phyloP scores from a whole-genome alignment of 2,888 invertebrate species.

The Diarsia rubi region DNA sequence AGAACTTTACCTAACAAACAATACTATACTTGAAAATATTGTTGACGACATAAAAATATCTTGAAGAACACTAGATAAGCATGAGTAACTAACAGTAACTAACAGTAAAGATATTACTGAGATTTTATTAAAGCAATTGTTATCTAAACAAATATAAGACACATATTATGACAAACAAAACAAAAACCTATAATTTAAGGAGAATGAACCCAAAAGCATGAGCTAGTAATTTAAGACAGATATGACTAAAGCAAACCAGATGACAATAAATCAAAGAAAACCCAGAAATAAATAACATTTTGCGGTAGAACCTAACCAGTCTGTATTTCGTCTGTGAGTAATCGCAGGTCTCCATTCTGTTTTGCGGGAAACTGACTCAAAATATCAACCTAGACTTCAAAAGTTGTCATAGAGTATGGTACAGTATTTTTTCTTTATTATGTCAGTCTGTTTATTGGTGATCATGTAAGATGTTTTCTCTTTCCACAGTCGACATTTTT shows the following conservation, averaged over 20 bases:
- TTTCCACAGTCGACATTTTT: background rate
- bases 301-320: constrained; percentile 46
- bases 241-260: constrained; percentile 47
- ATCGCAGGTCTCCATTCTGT: constrained; percentile 50
- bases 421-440: background rate
- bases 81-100: background rate
- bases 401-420: background rate
- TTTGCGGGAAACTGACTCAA: constrained; percentile 61
- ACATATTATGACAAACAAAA: too few relatives aligned
- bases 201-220: background rate
- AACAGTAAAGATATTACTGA: background rate
- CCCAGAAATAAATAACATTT: constrained; percentile 57
- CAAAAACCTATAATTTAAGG: background rate
- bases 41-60: background rate
- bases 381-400: constrained; percentile 35
- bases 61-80: background rate
- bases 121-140: background rate
- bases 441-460: background rate
- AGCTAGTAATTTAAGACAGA: constrained; percentile 29
- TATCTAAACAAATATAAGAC: background rate
- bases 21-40: background rate
- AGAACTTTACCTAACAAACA: background rate
- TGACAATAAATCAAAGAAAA: constrained; percentile 54
- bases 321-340: constrained; percentile 63
- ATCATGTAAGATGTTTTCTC: background rate